Evolutionary conservation across 1,140 invertebrate species (phyloP).

Genomic region (Papilio dardanus): DNA sequence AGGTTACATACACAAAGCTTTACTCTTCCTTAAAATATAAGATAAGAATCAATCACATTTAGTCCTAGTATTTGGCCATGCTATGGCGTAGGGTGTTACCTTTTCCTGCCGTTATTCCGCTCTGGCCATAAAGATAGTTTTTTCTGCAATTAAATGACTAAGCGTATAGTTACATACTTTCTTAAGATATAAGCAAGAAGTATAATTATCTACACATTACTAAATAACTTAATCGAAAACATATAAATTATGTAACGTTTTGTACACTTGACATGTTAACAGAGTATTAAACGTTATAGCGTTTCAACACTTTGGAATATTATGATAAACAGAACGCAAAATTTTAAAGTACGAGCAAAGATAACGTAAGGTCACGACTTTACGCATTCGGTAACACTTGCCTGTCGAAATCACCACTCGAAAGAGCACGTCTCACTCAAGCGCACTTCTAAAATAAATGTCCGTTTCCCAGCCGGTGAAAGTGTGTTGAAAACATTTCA

Average conservation of each 20-base stretch:
- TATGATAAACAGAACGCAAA: constrained; percentile 30
- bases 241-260: not conserved
- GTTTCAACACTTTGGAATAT: constrained; percentile 5
- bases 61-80: not conserved
- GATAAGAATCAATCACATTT: too few species aligned
- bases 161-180: not conserved
- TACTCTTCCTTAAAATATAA: too few species aligned
- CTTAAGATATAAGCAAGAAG: not conserved
- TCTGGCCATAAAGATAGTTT: too few species aligned
- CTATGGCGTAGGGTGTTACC: not conserved
- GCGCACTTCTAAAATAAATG: constrained; percentile 13
- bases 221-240: not conserved
- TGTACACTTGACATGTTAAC: constrained; percentile 11
- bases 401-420: constrained; percentile 33
- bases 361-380: constrained; percentile 20
- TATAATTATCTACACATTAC: not conserved
- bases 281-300: constrained; percentile 9
- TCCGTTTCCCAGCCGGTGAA: constrained; percentile 17
- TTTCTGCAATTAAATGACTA: too few species aligned
- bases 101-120: not conserved
- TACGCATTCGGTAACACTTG: constrained; percentile 30
- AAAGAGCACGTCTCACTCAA: constrained; percentile 27
- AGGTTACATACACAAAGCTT: not conserved
- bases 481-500: constrained; percentile 31
- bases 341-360: constrained; percentile 13